Percentiles rank a stretch among this genome's conserved stretches.
Evolutionary conservation across 2,888 invertebrate species (phyloP).

Genomic region (Platypus cylindrus): DNA sequence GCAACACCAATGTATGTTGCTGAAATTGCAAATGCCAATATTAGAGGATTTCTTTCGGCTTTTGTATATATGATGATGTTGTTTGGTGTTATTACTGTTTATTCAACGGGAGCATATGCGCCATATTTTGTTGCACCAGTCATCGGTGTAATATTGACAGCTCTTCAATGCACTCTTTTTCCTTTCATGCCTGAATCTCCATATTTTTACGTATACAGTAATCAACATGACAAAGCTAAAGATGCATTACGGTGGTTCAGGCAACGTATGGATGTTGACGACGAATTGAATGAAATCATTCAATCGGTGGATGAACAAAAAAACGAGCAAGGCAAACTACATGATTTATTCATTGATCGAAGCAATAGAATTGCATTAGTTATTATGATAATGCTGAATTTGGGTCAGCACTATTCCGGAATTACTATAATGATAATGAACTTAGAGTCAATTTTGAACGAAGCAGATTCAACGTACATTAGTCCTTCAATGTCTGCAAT

Average conservation of each 20-base stretch:
- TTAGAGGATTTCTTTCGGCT: slow-evolving; percentile 28
- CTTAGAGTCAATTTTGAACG: slow-evolving; percentile 28
- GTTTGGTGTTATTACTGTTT: slow-evolving; percentile 25
- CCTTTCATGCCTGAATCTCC: slow-evolving; percentile 33
- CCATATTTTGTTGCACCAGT: slow-evolving; percentile 27
- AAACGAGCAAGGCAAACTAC: slow-evolving; percentile 25
- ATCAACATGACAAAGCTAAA: slow-evolving; percentile 24
- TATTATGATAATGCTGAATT: slow-evolving; percentile 31
- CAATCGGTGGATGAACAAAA: slow-evolving; percentile 27
- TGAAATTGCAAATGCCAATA: slow-evolving; percentile 29
- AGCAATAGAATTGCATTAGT: slow-evolving; percentile 30
- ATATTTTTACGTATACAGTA: slow-evolving; percentile 27
- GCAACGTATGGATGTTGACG: slow-evolving; percentile 21
- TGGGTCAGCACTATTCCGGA: slow-evolving; percentile 31
- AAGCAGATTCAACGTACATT: slow-evolving; percentile 28
- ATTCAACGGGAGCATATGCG: slow-evolving; percentile 22
- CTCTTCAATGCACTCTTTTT: slow-evolving; percentile 26
- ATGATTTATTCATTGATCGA: slow-evolving; percentile 27
- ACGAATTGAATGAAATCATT: slow-evolving; percentile 28
- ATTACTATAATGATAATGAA: slow-evolving; percentile 34
- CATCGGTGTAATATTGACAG: slow-evolving; percentile 26
- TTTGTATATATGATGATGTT: slow-evolving; percentile 30
- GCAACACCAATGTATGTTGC: slow-evolving; percentile 32
- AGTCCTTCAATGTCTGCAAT: slow-evolving; percentile 27
- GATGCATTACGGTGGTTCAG: slow-evolving; percentile 25